phyloP scores from a whole-genome alignment of 2,888 invertebrate species.

The Andricus curvator region DNA sequence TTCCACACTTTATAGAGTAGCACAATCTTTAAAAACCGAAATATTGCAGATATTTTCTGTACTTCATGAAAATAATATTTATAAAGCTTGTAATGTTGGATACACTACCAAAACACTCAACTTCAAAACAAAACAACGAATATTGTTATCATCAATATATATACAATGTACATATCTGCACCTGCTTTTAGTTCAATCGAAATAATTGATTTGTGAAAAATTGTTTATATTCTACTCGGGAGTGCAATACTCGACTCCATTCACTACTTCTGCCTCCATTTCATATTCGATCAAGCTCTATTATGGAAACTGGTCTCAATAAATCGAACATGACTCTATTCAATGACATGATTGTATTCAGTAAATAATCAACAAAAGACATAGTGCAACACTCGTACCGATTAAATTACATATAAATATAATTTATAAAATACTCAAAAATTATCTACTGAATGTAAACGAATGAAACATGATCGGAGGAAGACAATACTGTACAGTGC shows the following conservation, averaged over 20 bases:
- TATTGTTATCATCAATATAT: background rate
- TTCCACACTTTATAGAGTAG: background rate
- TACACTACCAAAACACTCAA: background rate
- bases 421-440: background rate
- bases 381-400: background rate
- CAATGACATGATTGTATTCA: background rate
- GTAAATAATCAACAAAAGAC: background rate
- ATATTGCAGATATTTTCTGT: too few species aligned
- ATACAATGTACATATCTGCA: conserved; percentile 12
- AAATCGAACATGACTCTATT: background rate
- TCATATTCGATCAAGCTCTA: background rate
- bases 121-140: background rate
- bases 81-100: too few species aligned
- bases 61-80: too few species aligned
- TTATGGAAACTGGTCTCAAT: background rate
- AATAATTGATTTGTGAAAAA: conserved; percentile 28
- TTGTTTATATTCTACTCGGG: background rate
- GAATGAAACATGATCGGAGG: background rate
- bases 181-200: conserved; percentile 45
- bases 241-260: conserved; percentile 1
- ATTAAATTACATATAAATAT: background rate
- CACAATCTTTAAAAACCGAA: background rate
- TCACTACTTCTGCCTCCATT: background rate
- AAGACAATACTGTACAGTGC: background rate
- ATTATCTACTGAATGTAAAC: background rate